phyloP scores from a whole-genome alignment of 2,888 invertebrate species.

The Dolichopus griseipennis region DNA sequence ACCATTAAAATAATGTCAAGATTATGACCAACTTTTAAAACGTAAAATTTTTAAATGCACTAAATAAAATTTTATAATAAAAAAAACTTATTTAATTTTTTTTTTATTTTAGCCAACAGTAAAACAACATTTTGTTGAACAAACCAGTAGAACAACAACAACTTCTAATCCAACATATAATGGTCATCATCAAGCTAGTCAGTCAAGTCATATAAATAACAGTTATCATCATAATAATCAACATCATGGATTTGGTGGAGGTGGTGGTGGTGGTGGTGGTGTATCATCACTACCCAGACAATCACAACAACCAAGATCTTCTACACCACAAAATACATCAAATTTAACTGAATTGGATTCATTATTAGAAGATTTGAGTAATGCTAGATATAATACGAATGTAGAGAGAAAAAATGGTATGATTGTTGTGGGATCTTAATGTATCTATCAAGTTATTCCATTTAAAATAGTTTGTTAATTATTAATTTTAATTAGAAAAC shows the following conservation, averaged over 20 bases:
- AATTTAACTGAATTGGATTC: slow-evolving; percentile 87
- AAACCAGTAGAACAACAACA: slow-evolving; percentile 17
- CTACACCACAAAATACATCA: slow-evolving; percentile 42
- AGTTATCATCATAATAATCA: slow-evolving; percentile 5
- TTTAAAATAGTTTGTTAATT: no score
- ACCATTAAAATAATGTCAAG: slow-evolving; percentile 35
- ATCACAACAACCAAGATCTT: slow-evolving; percentile 18
- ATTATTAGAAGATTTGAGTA: slow-evolving; percentile 83
- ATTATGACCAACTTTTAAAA: slow-evolving; percentile 29
- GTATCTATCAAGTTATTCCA: no score
- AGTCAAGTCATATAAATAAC: not conserved
- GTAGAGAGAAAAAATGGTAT: slow-evolving; percentile 44
- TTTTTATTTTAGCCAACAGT: not conserved
- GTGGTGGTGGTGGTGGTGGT: slow-evolving; percentile 16
- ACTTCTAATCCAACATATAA: slow-evolving; percentile 22
- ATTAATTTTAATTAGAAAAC: no score
- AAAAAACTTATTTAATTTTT: not conserved
- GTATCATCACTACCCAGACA: slow-evolving; percentile 24
- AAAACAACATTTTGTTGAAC: slow-evolving; percentile 8
- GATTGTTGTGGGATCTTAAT: no score
- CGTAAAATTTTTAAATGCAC: not conserved
- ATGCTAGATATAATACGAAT: slow-evolving; percentile 53
- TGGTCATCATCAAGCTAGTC: slow-evolving; percentile 9
- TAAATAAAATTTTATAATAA: not conserved
- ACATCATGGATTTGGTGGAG: slow-evolving; percentile 16